Evolutionary conservation across 2,888 invertebrate species (phyloP).

Genomic region (Ischnura elegans): DNA sequence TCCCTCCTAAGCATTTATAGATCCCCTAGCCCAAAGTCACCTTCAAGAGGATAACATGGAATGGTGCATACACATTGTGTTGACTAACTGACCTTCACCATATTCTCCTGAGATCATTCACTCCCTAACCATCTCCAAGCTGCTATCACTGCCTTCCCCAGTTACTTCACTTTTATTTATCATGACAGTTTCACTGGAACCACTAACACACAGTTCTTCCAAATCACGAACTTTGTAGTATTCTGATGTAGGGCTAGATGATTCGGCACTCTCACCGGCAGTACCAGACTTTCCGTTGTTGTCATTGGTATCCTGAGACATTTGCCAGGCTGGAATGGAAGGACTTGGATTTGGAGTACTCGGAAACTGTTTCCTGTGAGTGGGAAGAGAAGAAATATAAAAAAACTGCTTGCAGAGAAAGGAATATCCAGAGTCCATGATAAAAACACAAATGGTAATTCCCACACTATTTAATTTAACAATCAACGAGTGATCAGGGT

Average conservation of each 20-base stretch:
- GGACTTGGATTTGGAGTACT: constrained; percentile 80
- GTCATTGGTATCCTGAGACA: constrained; percentile 78
- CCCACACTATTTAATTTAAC: too few relatives aligned
- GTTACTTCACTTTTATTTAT: constrained; percentile 80
- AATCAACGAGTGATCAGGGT: too few relatives aligned
- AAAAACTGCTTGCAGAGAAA: too few relatives aligned
- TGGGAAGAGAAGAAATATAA: constrained; percentile 21
- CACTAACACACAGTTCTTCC: constrained; percentile 79
- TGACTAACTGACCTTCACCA: background rate
- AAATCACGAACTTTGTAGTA: constrained; percentile 45
- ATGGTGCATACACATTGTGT: background rate
- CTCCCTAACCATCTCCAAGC: constrained; percentile 86
- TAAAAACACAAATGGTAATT: too few relatives aligned
- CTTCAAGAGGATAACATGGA: background rate
- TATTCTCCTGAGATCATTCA: constrained; percentile 65
- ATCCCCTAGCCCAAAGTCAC: background rate
- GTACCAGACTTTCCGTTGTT: constrained; percentile 71
- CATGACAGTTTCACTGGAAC: constrained; percentile 83
- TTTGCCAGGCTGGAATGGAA: constrained; percentile 91
- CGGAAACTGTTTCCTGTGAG: constrained; percentile 88
- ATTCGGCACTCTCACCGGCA: constrained; percentile 74
- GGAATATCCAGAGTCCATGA: too few relatives aligned
- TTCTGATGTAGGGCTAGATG: constrained; percentile 55
- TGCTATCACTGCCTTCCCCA: constrained; percentile 87
- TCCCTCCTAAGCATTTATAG: background rate